Base-by-base conservation (phyloP, 2,888 invertebrate genomes). In the Barypeithes pellucidus region DNA sequence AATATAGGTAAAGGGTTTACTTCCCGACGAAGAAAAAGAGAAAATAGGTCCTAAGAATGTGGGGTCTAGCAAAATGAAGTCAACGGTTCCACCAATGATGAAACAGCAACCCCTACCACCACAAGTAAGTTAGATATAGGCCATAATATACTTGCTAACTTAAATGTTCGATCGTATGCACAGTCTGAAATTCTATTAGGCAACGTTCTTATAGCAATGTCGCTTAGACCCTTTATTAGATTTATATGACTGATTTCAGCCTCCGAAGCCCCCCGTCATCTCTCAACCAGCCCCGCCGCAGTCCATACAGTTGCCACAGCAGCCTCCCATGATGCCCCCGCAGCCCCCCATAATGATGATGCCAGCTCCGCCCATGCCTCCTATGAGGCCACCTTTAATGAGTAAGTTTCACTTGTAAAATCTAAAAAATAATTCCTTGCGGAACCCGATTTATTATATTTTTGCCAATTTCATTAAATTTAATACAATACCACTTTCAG, bases 1-100 rank as follows among this genome's bases (percentile, higher is more conserved):
- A n/a, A 79, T 79, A 18, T 74, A 84, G 84, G 85, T 95, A 0
- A 97, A 98, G 86, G 98, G 98, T 2, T 88, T 98, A 4, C 87
- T 98, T 75, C 96, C 96, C 0, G 98, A 98, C 83, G 97, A 97
- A 84, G 97, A 97, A 84, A 98, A 98, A 82, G 98, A 98, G 83
- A 97, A 97, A 86, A 98, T 98, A 79, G 98, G 98, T 0, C 98
- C 97, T 0, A 95, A 93, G 87, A 94, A 94, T 1, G 93, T 92
- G 9, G 5, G 85, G 83, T 65, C 47, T 1, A 39, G 20, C 33
- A 76, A 76, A 68, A 11, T 67, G 22, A 76, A 76, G 41, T n/a
- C 62, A 2, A 36, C 67, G 8, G 41, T 43, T 7, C 12, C 70
- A 0, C 67, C 70, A 14, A 33, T 71, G 11, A 62, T 73, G 9